phyloP scores from a whole-genome alignment of 1,140 invertebrate species.

The Aphidius ervi region DNA sequence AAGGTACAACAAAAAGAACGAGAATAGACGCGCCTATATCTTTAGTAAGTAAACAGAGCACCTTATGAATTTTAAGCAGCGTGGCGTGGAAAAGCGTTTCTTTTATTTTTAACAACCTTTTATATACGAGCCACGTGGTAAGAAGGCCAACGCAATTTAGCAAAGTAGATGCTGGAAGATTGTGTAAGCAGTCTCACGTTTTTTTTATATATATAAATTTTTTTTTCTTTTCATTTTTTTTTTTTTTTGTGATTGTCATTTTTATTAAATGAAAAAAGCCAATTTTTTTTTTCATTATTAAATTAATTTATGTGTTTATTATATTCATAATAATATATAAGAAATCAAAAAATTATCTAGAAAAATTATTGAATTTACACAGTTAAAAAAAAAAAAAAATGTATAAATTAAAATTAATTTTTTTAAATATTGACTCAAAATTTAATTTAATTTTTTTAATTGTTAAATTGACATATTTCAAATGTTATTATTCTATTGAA shows the following conservation, averaged over 20 bases:
- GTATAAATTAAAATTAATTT: too few species aligned
- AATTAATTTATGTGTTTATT: too few species aligned
- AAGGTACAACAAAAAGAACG: slow-evolving; percentile 12
- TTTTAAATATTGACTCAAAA: too few species aligned
- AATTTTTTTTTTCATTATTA: too few species aligned
- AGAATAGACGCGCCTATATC: slow-evolving; percentile 38
- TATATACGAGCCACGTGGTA: slow-evolving; percentile 25
- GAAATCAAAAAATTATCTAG: too few species aligned
- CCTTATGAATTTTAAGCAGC: slow-evolving; percentile 51
- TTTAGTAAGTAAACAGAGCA: slow-evolving; percentile 50
- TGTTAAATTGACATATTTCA: too few species aligned
- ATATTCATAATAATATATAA: too few species aligned
- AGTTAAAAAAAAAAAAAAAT: too few species aligned
- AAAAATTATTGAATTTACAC: too few species aligned
- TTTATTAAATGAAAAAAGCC: too few species aligned
- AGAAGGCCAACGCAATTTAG: slow-evolving; percentile 33
- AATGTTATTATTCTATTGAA: too few species aligned
- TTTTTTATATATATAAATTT: slow-evolving; percentile 2
- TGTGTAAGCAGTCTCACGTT: slow-evolving; percentile 20
- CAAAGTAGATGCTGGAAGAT: slow-evolving; percentile 31
- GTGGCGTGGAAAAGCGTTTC: slow-evolving; percentile 26
- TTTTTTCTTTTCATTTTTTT: neutral
- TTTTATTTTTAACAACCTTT: slow-evolving; percentile 33
- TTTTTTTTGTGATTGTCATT: neutral
- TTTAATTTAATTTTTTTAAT: too few species aligned